These are phyloP conservation scores for Boloria euphrosyne DNA, from an alignment of 2,888 invertebrate species.

Conservation along the genomic window DNA sequence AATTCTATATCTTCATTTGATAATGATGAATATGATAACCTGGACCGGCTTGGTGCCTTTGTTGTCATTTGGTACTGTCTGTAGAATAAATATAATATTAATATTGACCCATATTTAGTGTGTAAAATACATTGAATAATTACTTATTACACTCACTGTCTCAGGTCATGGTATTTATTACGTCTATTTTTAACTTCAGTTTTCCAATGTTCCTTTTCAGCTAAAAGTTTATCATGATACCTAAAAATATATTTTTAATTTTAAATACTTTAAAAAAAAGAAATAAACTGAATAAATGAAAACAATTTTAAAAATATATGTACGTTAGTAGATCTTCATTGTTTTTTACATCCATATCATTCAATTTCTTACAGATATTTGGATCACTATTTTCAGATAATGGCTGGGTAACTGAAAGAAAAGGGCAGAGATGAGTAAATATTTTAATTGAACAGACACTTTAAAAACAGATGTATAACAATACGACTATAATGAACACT, in stretches of 20 bases:
- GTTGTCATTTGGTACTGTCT: slow-evolving; percentile 66
- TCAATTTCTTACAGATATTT: slow-evolving; percentile 44
- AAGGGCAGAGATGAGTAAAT: background rate
- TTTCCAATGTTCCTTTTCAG: slow-evolving; percentile 74
- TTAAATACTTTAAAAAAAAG: background rate
- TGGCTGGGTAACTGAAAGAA: slow-evolving; percentile 53
- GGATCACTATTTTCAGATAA: slow-evolving; percentile 51
- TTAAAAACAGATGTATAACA: too few species aligned
- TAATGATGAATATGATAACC: slow-evolving; percentile 63
- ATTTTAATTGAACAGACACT: background rate
- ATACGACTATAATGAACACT: background rate
- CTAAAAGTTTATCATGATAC: slow-evolving; percentile 61
- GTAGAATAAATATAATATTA: slow-evolving; percentile 23
- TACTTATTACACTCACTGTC: slow-evolving; percentile 58
- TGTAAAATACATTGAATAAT: background rate
- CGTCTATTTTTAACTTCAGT: slow-evolving; percentile 64
- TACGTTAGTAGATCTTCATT: slow-evolving; percentile 56
- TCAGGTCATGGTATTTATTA: slow-evolving; percentile 68
- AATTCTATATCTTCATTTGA: slow-evolving; percentile 73
- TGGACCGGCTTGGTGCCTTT: slow-evolving; percentile 58
- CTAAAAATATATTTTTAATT: slow-evolving; percentile 34
- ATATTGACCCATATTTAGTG: background rate
- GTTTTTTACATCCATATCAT: slow-evolving; percentile 49
- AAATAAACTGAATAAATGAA: background rate
- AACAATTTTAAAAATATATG: slow-evolving; percentile 13